Evolutionary conservation across 2,797 vertebrate species (phyloP), one percentile per base, ranked within the genome.

Genomic region (Nyctalus aviator): DNA sequence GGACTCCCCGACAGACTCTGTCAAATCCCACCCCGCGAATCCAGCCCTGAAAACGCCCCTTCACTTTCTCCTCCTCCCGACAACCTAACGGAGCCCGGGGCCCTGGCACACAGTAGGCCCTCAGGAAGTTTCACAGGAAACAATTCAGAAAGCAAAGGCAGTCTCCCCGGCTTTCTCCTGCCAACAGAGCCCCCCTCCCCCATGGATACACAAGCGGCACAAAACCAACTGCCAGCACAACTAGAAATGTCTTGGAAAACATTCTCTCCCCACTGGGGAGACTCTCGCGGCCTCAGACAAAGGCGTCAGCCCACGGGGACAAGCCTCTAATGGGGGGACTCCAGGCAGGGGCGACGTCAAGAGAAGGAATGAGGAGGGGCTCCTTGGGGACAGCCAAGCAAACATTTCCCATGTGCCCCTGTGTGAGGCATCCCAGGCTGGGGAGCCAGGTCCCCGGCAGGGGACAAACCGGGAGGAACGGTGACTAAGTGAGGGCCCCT

Each of bases 211-310:
- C 7, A 84, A 50, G 89, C 90, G 37, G 75, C 66, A 94, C 57
- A 89, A 92, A 88, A 86, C 79, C 91, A 57, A 95, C 17, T 75
- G 91, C 94, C 69, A 68, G 81, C 84, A 82, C 94, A 94, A 90
- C 76, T 8, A 76, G 76, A 94, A 85, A 84, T 25, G 85, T 90
- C 87, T 88, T 7, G 37, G 76, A 89, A 96, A 91, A 88, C 55
- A 32, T n/a, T 59, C 88, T 17, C 30, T 85, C 55, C 71, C 75
- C 35, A 0, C 2, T 2, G n/a, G 92, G 92, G 86, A 50, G 32
- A 69, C 64, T 4, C 50, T 79, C 71, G 0, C 41, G 92, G 93
- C 48, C 32, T 79, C 79, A 0, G n/a, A 96, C 91, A 94, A 97
- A 94, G 95, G 59, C 78, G 57, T 77, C 72, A 82, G 94, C 84